These are phyloP conservation scores for Bolinopsis microptera DNA, from an alignment of 37 sponge, comb jelly and placozoan genomes.

Conservation along the genomic window DNA sequence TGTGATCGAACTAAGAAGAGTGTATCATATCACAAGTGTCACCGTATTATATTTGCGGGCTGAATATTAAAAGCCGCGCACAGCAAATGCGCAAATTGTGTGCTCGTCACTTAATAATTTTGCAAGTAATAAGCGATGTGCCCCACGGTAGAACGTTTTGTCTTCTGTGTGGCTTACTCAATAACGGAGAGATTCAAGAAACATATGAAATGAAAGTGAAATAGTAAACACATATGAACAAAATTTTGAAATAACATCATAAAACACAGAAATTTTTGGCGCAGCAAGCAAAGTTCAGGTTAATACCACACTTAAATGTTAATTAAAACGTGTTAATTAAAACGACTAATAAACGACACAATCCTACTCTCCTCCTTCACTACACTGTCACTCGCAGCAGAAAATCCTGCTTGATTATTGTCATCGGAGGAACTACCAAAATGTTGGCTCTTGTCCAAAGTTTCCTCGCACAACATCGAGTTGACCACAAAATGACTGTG, in stretches of 20 bases:
- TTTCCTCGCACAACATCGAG: background rate
- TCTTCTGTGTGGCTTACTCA: background rate
- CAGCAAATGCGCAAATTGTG: background rate
- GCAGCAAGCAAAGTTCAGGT: too few relatives aligned
- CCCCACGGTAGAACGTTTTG: background rate
- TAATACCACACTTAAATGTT: too few relatives aligned
- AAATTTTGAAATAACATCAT: background rate
- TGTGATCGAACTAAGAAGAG: background rate
- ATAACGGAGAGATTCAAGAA: background rate
- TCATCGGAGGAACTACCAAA: background rate
- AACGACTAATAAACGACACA: background rate
- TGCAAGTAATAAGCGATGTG: slow-evolving; percentile 29
- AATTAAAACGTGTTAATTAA: too few relatives aligned
- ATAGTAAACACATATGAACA: background rate
- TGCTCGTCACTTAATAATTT: background rate
- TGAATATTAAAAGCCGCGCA: background rate
- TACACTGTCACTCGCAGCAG: background rate
- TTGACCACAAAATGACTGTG: slow-evolving; percentile 1
- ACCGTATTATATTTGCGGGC: too few relatives aligned
- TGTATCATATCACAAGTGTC: too few relatives aligned
- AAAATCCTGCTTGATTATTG: background rate
- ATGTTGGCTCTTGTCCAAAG: background rate
- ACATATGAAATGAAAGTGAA: background rate
- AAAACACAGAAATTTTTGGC: background rate
- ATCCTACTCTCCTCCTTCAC: background rate